Percentiles rank a stretch among this genome's conserved stretches.
phyloP scores from a whole-genome alignment of 2,888 invertebrate genomes.

The Xestoiulus laeticollis region DNA sequence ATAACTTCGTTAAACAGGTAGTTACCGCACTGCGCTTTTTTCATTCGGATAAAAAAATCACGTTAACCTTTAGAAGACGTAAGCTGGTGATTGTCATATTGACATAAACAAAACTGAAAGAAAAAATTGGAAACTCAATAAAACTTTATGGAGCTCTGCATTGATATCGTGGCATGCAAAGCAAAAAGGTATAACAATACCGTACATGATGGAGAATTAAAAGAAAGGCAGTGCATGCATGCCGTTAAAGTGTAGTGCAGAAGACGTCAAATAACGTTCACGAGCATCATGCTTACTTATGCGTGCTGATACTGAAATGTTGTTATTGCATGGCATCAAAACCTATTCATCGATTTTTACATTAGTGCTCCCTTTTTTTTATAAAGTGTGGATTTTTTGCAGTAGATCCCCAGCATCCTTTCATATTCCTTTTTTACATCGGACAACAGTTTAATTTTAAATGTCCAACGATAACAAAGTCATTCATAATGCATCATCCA shows the following conservation, averaged over 20 bases:
- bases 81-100: background rate
- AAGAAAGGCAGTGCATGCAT: background rate
- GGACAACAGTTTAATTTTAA: slow-evolving; percentile 8
- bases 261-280: background rate
- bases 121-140: background rate
- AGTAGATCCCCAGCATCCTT: background rate
- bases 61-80: background rate
- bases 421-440: background rate
- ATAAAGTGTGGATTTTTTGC: background rate
- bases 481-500: slow-evolving; percentile 13
- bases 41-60: background rate
- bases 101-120: background rate
- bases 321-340: slow-evolving; percentile 13
- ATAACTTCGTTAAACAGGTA: background rate
- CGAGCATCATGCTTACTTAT: slow-evolving; percentile 23
- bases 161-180: background rate
- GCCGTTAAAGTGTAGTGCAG: background rate
- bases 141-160: background rate
- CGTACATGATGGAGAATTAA: background rate
- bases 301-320: slow-evolving; percentile 21
- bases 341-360: slow-evolving; percentile 15
- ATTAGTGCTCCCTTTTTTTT: background rate
- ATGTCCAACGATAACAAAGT: background rate
- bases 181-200: background rate
- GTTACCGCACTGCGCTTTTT: background rate